Conservation (phyloP, 2,797 vertebrate species). For the Sardinella longiceps region DNA sequence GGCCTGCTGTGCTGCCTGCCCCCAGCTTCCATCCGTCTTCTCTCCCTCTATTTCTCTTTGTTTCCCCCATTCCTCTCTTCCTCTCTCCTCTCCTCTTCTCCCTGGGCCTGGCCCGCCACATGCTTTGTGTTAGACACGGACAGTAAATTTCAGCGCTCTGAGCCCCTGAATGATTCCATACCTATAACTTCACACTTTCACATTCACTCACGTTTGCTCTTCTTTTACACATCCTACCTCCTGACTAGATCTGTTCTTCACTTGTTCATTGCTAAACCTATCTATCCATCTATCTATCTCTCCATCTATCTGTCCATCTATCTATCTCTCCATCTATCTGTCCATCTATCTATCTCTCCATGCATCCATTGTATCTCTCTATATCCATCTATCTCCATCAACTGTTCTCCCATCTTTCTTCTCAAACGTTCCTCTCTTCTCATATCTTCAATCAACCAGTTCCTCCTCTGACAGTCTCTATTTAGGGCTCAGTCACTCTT, state of each 20-base stretch:
- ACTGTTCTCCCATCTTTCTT: not conserved
- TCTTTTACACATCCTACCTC: not conserved
- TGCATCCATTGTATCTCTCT: not conserved
- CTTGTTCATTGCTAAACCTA: not conserved
- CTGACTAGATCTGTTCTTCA: conserved; percentile 21
- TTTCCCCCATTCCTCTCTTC: conserved; percentile 48
- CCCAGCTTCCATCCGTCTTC: conserved; percentile 39
- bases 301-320: not conserved
- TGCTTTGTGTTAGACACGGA: conserved; percentile 78
- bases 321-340: not conserved
- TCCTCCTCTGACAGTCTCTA: conserved; percentile 44
- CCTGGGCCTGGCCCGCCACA: conserved; percentile 64
- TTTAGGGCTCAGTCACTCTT: conserved; percentile 22
- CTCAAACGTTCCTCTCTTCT: conserved; percentile 41
- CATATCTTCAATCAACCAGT: conserved; percentile 41
- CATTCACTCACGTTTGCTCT: conserved; percentile 51
- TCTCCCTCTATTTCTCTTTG: conserved; percentile 37
- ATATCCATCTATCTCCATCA: not conserved
- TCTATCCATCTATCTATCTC: conserved; percentile 1
- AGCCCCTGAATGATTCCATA: conserved; percentile 74
- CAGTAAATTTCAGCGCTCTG: conserved; percentile 75
- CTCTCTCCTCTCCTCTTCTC: conserved; percentile 47
- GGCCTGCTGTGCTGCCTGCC: conserved; percentile 78
- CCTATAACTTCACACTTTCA: conserved; percentile 66
- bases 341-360: not conserved